Percentiles rank a stretch among this genome's conserved stretches.
Evolutionary conservation across 2,797 vertebrate species (phyloP).

Genomic region (Siniperca undulata): DNA sequence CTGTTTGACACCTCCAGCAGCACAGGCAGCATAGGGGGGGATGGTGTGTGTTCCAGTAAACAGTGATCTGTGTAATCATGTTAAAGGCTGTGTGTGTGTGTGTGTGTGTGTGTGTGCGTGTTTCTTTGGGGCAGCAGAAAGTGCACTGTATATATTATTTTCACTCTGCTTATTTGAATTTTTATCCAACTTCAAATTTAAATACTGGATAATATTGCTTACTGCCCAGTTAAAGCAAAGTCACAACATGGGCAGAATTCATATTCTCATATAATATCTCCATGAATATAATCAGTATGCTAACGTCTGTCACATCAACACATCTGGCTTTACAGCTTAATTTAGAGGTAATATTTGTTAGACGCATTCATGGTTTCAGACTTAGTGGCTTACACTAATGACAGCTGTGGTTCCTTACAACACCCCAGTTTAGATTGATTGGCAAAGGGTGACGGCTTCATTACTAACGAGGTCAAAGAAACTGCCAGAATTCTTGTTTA

Average conservation of each 20-base stretch:
- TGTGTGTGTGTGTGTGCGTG: slow-evolving; percentile 7
- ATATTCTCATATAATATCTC: not conserved
- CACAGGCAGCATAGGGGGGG: slow-evolving; percentile 21
- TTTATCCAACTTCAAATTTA: not conserved
- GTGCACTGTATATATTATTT: not conserved
- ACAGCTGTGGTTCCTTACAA: not conserved
- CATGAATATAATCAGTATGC: not conserved
- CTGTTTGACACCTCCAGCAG: slow-evolving; percentile 40
- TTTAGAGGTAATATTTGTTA: not conserved
- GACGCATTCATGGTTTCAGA: not conserved
- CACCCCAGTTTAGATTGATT: slow-evolving; percentile 12
- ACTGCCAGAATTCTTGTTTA: slow-evolving; percentile 19
- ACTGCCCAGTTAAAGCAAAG: not conserved
- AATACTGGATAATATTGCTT: not conserved
- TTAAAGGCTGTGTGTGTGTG: slow-evolving; percentile 22
- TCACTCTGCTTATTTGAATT: not conserved
- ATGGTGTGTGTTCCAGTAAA: slow-evolving; percentile 11
- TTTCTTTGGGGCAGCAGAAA: not conserved
- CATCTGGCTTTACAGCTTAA: not conserved
- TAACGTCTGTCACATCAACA: not conserved
- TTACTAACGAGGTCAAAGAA: slow-evolving; percentile 38
- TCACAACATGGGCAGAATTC: not conserved
- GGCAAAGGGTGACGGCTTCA: not conserved
- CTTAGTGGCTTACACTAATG: not conserved
- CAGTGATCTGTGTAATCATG: slow-evolving; percentile 16